A percentile compares a stretch with the other conserved stretches of the same genome.
phyloP scores from a whole-genome alignment of 1,140 invertebrate genomes.

The Medauroidea extradentata region DNA sequence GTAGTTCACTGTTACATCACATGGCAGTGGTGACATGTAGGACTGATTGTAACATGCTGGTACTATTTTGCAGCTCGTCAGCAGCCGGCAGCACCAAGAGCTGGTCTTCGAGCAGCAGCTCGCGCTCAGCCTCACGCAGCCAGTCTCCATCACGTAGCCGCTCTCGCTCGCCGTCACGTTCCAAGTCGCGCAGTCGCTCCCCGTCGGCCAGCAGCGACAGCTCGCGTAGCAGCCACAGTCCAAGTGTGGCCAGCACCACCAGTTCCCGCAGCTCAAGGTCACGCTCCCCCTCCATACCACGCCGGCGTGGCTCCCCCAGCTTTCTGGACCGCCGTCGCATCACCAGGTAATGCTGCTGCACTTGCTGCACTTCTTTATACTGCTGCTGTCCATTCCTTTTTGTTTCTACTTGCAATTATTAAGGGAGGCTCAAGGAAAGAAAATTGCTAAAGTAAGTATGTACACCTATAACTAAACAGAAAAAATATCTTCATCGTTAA shows the following conservation, averaged over 20 bases:
- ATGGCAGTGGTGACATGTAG: too few species aligned
- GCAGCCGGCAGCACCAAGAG: constrained; percentile 7
- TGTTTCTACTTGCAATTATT: too few species aligned
- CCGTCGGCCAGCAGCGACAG: constrained; percentile 10
- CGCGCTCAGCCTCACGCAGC: constrained; percentile 9
- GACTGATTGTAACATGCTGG: too few species aligned
- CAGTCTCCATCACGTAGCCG: constrained; percentile 1
- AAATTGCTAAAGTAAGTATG: too few species aligned
- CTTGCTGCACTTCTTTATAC: too few species aligned
- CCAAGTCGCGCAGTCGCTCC: background rate
- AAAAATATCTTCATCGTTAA: too few species aligned
- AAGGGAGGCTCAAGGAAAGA: too few species aligned
- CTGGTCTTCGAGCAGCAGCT: constrained; percentile 17
- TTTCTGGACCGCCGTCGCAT: constrained; percentile 57
- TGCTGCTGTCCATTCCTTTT: too few species aligned
- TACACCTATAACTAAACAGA: too few species aligned
- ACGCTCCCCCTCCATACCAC: constrained; percentile 50
- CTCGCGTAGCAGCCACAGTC: background rate
- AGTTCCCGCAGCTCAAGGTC: constrained; percentile 6
- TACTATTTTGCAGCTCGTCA: constrained; percentile 10
- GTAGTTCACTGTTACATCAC: too few species aligned
- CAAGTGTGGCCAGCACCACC: background rate
- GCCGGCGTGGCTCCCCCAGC: constrained; percentile 55
- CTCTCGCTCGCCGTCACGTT: constrained; percentile 16
- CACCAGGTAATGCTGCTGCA: constrained; percentile 48